Conservation (phyloP, 2,797 vertebrate species). For the Sebastes trivittatus region DNA sequence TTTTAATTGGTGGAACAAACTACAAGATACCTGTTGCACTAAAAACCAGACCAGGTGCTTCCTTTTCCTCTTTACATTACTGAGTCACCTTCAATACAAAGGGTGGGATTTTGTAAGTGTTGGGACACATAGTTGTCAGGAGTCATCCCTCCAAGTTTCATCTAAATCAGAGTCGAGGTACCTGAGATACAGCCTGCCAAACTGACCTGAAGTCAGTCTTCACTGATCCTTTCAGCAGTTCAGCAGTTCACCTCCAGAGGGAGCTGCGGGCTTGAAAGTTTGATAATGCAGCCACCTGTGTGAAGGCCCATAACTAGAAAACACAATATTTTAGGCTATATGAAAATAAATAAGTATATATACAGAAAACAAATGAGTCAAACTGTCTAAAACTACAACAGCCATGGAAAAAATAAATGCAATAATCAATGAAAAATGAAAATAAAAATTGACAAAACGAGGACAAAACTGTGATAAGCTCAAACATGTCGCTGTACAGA, state of each 20-base stretch:
- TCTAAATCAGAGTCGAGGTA: neutral
- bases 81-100: too few species aligned
- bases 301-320: neutral
- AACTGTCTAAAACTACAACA: neutral
- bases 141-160: neutral
- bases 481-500: neutral
- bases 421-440: neutral
- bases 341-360: neutral
- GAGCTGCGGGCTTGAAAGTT: neutral
- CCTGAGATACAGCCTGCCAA: neutral
- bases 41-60: neutral
- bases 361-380: neutral
- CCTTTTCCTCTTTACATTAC: neutral
- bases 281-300: neutral
- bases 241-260: neutral
- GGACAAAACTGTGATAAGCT: neutral
- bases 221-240: neutral
- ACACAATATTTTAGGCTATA: neutral
- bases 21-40: neutral
- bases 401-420: neutral
- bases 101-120: neutral
- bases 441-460: neutral
- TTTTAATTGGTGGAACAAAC: neutral
- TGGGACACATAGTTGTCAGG: rapidly evolving
- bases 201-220: neutral